Percentiles rank a stretch among this genome's conserved stretches.
Evolutionary conservation across 1,140 invertebrate species (phyloP).

Genomic region (Theocolax elegans): DNA sequence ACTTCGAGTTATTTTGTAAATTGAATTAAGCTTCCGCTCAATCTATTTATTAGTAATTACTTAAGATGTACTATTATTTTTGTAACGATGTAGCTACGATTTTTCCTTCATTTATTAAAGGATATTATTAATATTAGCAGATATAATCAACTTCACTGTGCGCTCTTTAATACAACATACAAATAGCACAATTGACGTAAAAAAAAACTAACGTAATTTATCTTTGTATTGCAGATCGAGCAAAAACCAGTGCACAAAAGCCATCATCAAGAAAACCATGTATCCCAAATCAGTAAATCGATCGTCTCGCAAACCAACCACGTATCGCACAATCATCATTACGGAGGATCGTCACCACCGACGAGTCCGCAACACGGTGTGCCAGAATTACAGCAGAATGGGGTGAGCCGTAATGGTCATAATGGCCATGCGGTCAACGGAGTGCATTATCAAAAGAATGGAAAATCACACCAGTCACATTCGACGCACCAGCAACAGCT

Average conservation of each 20-base stretch:
- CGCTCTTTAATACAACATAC: no score
- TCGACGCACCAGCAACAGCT: slow-evolving; percentile 37
- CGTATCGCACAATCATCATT: slow-evolving; percentile 51
- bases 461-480: slow-evolving; percentile 51
- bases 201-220: no score
- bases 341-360: slow-evolving; percentile 15
- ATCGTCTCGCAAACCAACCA: slow-evolving; percentile 64
- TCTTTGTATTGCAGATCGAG: slow-evolving; percentile 54
- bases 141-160: no score
- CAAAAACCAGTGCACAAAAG: slow-evolving; percentile 61
- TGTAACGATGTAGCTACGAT: no score
- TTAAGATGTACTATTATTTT: no score
- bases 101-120: no score
- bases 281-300: slow-evolving; percentile 64
- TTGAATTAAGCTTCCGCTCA: no score
- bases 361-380: not conserved
- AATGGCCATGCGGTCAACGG: slow-evolving; percentile 55
- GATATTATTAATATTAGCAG: no score
- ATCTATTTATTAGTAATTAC: no score
- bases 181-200: no score
- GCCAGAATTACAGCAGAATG: not conserved
- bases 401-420: slow-evolving; percentile 51
- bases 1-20: no score
- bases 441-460: slow-evolving; percentile 61
- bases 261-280: slow-evolving; percentile 65